Conservation (phyloP, 2,888 invertebrate species). For the Coenonympha arcania region DNA sequence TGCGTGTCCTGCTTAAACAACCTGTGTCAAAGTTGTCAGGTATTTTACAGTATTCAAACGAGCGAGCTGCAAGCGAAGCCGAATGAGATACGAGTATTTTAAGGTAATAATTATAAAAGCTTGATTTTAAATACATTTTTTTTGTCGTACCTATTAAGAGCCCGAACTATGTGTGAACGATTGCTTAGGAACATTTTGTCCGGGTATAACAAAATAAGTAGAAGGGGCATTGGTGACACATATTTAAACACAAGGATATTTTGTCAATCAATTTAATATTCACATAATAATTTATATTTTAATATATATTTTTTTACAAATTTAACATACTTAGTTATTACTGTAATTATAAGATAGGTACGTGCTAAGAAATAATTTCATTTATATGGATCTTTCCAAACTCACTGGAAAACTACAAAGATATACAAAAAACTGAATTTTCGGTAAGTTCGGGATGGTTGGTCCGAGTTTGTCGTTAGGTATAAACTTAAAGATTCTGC, state of each 20-base stretch:
- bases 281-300: constrained; percentile 64
- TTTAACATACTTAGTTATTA: constrained; percentile 13
- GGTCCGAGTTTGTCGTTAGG: neutral
- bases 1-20: too few relatives aligned
- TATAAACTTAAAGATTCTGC: neutral
- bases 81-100: too few relatives aligned
- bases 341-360: neutral
- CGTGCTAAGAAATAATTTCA: constrained; percentile 1
- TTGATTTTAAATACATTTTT: too few relatives aligned
- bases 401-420: neutral
- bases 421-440: neutral
- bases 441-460: neutral
- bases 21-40: too few relatives aligned
- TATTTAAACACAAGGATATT: constrained; percentile 23
- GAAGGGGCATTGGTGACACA: too few relatives aligned
- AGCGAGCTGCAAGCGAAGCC: too few relatives aligned
- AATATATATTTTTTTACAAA: constrained; percentile 43
- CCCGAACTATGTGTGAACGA: too few relatives aligned
- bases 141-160: too few relatives aligned
- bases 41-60: too few relatives aligned
- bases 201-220: too few relatives aligned
- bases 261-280: constrained; percentile 54
- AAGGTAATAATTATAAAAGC: too few relatives aligned
- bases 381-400: neutral
- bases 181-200: too few relatives aligned